These are phyloP conservation scores for Channa argus DNA, from an alignment of 2,113 vertebrate species.

Conservation along the genomic window DNA sequence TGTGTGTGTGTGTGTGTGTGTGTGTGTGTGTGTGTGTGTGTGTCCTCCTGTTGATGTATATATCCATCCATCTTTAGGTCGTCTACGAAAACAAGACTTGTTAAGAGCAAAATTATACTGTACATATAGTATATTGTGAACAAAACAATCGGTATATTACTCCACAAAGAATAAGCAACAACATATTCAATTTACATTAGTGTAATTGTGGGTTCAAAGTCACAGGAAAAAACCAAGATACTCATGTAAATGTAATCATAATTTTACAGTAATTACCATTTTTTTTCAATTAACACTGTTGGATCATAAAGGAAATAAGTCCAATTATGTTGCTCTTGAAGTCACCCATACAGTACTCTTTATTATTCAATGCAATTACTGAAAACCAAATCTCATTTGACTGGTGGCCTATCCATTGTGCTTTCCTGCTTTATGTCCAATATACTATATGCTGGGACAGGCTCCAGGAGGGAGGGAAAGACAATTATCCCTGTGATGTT, in stretches of 20 bases:
- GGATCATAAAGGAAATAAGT: not conserved
- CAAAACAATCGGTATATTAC: too few relatives aligned
- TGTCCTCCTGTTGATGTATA: not conserved
- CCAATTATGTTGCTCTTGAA: constrained; percentile 8
- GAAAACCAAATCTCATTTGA: constrained; percentile 2
- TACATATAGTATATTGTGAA: not conserved
- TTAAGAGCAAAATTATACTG: not conserved
- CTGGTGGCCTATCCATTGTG: constrained; percentile 11
- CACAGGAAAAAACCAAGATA: not conserved
- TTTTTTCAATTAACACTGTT: constrained; percentile 16
- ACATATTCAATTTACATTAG: not conserved
- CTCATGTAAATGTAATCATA: not conserved
- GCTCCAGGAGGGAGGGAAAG: not conserved
- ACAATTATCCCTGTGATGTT: constrained; percentile 1
- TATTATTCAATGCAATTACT: constrained; percentile 29
- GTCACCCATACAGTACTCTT: constrained; percentile 2
- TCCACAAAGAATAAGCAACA: not conserved
- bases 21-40: too few relatives aligned
- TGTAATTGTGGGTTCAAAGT: not conserved
- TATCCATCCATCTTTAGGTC: not conserved
- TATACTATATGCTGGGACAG: not conserved
- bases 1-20: not conserved
- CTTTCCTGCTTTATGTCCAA: constrained; percentile 24
- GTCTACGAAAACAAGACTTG: too few relatives aligned
- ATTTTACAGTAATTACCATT: not conserved